Conservation (phyloP, 2,113 vertebrate species). For the Muntiacus muntjak region DNA sequence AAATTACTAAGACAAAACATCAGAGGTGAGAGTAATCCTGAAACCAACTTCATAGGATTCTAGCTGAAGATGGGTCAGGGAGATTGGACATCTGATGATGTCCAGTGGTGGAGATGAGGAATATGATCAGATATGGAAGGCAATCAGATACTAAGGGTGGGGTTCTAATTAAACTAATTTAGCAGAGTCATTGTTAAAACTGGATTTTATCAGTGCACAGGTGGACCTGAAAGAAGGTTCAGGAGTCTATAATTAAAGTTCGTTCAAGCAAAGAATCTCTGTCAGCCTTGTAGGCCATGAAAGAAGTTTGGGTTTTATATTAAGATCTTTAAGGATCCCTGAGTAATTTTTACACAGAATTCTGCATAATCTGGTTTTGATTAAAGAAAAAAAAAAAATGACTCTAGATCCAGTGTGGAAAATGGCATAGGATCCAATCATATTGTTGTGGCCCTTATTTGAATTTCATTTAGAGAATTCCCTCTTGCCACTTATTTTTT, state of each 20-base stretch:
- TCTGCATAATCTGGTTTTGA: conserved; percentile 38
- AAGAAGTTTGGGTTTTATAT: background rate
- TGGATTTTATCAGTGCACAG: background rate
- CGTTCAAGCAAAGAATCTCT: background rate
- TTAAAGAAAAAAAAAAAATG: background rate
- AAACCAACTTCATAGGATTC: background rate
- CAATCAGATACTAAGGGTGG: background rate
- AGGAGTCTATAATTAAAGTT: background rate
- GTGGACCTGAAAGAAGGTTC: background rate
- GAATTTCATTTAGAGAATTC: conserved; percentile 41
- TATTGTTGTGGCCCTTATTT: background rate
- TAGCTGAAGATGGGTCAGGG: background rate
- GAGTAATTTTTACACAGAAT: conserved; percentile 15
- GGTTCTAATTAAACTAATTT: background rate
- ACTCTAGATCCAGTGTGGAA: background rate
- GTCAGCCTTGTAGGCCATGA: background rate
- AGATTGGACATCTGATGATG: background rate
- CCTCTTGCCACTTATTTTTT: background rate
- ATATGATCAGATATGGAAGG: background rate
- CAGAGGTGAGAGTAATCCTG: background rate
- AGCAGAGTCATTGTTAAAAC: background rate
- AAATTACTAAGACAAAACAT: background rate
- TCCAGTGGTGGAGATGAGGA: background rate
- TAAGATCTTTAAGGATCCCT: conserved; percentile 16
- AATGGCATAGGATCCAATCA: background rate